A percentile compares a stretch with the other conserved stretches of the same genome.
Conservation (phyloP, 2,797 vertebrate genomes). For the Acipenser ruthenus region DNA sequence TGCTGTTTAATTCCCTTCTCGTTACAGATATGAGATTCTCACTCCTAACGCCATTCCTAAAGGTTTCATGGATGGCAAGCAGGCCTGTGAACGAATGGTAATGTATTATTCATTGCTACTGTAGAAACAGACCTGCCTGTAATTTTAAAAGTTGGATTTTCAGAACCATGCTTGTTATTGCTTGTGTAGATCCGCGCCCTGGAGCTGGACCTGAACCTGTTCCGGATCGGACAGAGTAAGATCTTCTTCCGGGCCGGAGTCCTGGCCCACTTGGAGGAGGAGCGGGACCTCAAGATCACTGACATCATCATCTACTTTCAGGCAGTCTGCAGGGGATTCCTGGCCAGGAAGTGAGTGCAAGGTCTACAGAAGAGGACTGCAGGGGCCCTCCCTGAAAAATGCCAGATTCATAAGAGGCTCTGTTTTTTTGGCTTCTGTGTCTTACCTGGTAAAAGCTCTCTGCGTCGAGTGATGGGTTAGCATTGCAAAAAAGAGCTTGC, state of each 20-base stretch:
- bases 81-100: conserved; percentile 95
- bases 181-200: conserved; percentile 75
- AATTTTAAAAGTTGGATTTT: no score
- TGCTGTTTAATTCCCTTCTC: conserved; percentile 13
- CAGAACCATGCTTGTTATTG: no score
- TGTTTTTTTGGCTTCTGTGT: no score
- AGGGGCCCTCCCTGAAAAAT: no score
- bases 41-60: conserved; percentile 95
- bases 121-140: neutral
- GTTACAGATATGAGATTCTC: conserved; percentile 86
- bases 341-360: conserved; percentile 83
- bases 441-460: no score
- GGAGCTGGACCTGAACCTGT: conserved; percentile 89
- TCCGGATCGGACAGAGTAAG: conserved; percentile 95
- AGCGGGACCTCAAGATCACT: conserved; percentile 92
- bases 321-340: conserved; percentile 86
- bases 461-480: no score
- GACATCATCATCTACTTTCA: conserved; percentile 98
- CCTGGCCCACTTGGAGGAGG: conserved; percentile 90
- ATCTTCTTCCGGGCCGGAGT: conserved; percentile 97
- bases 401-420: no score
- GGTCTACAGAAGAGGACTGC: no score
- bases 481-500: no score
- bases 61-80: conserved; percentile 97
- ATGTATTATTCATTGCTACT: conserved; percentile 17